A percentile compares a stretch with the other conserved stretches of the same genome.
Evolutionary conservation across 2,797 vertebrate genomes (phyloP).

Genomic region (Pangasius macronema): DNA sequence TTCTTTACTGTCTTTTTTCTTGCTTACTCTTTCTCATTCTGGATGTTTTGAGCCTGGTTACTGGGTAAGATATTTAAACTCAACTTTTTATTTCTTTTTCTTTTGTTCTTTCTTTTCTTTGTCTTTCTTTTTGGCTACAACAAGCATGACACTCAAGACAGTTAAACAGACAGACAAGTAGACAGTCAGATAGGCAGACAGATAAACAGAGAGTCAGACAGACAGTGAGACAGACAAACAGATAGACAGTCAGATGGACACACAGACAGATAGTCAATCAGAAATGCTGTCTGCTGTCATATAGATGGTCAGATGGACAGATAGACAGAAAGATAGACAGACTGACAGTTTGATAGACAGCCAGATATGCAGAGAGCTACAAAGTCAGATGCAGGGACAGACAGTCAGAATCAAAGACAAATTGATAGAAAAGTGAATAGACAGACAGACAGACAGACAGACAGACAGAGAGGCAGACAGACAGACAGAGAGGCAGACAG

Average conservation of each 20-base stretch:
- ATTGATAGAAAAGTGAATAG: too few species aligned
- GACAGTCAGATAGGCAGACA: background rate
- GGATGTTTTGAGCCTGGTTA: background rate
- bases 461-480: background rate
- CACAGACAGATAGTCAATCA: background rate
- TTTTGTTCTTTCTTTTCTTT: background rate
- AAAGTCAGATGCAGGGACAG: background rate
- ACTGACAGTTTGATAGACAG: background rate
- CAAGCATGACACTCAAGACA: background rate
- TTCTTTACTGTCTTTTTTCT: background rate
- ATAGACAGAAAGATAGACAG: background rate
- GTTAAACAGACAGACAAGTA: background rate
- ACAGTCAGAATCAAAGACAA: background rate
- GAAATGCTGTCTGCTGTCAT: background rate
- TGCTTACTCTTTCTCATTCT: background rate
- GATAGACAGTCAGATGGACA: background rate
- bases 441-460: background rate
- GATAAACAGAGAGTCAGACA: background rate
- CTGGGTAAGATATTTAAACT: background rate
- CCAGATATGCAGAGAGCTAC: background rate
- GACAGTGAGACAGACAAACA: background rate
- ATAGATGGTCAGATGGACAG: background rate
- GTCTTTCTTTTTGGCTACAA: background rate
- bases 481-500: too few species aligned
- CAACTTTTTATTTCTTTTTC: background rate